Conservation (phyloP, 2,797 vertebrate genomes). For the Morelia viridis region DNA sequence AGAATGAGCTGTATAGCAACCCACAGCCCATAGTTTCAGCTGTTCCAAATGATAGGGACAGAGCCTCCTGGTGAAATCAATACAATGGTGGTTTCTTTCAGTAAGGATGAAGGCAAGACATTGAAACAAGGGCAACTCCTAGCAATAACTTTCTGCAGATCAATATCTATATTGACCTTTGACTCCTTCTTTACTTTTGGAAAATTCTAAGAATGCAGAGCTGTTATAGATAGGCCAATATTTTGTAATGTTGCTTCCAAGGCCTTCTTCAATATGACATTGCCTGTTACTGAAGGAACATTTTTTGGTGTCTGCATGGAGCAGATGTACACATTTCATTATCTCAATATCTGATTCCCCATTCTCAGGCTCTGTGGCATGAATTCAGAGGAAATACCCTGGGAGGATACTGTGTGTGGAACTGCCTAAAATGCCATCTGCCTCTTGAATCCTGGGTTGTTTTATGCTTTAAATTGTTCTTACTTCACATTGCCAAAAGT, state of each 20-base stretch:
- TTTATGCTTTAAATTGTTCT: neutral
- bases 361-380: neutral
- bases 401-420: neutral
- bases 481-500: neutral
- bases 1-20: neutral
- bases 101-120: neutral
- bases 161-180: neutral
- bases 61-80: neutral
- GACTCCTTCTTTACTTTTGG: neutral
- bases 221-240: neutral
- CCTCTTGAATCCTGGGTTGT: neutral
- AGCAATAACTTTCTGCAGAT: neutral
- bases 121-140: neutral
- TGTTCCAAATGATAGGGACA: neutral
- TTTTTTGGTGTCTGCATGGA: neutral
- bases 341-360: neutral
- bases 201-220: neutral
- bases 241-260: neutral
- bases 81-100: neutral
- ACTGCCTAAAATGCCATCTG: neutral
- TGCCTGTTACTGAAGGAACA: neutral
- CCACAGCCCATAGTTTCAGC: neutral
- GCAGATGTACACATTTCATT: neutral
- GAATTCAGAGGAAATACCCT: neutral
- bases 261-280: neutral